Conservation (phyloP, 2,113 vertebrate species). For the Thamnaconus septentrionalis region DNA sequence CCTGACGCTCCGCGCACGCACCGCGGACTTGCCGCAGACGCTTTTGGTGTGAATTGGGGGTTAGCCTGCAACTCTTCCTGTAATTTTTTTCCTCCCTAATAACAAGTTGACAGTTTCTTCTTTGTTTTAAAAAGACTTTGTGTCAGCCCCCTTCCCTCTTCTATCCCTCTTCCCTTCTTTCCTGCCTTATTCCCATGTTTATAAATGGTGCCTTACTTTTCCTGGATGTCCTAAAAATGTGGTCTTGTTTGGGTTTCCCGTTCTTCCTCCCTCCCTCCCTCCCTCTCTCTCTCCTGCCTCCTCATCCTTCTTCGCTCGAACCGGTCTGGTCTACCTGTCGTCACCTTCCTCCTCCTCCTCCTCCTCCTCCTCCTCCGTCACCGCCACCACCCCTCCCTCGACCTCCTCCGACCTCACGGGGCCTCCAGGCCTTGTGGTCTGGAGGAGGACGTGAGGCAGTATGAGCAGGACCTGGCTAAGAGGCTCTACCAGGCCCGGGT, state of each 20-base stretch:
- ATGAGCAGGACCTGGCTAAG: slow-evolving; percentile 93
- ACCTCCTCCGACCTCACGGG: slow-evolving; percentile 31
- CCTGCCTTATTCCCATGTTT: slow-evolving; percentile 15
- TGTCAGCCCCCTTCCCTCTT: no score
- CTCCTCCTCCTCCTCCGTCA: background rate
- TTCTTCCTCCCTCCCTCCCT: slow-evolving; percentile 46
- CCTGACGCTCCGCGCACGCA: no score
- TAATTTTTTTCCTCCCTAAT: no score
- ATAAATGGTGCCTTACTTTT: slow-evolving; percentile 19
- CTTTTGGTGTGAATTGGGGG: no score
- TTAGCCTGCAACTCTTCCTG: no score
- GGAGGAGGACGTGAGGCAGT: slow-evolving; percentile 91
- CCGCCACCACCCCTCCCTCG: background rate
- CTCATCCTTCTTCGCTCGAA: slow-evolving; percentile 47
- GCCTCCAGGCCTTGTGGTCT: slow-evolving; percentile 81
- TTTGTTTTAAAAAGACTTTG: background rate
- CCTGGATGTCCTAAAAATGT: slow-evolving; percentile 51
- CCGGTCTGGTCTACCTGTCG: slow-evolving; percentile 44
- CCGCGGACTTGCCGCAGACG: no score
- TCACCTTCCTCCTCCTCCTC: slow-evolving; percentile 19
- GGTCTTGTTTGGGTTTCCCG: slow-evolving; percentile 63
- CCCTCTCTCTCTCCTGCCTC: slow-evolving; percentile 33
- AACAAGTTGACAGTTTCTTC: background rate
- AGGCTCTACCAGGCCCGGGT: slow-evolving; percentile 89
- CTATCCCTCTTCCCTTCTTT: no score